Evolutionary conservation across 2,888 invertebrate species (phyloP), one percentile per base, ranked within the genome.

Genomic region (Heliconius erato): DNA sequence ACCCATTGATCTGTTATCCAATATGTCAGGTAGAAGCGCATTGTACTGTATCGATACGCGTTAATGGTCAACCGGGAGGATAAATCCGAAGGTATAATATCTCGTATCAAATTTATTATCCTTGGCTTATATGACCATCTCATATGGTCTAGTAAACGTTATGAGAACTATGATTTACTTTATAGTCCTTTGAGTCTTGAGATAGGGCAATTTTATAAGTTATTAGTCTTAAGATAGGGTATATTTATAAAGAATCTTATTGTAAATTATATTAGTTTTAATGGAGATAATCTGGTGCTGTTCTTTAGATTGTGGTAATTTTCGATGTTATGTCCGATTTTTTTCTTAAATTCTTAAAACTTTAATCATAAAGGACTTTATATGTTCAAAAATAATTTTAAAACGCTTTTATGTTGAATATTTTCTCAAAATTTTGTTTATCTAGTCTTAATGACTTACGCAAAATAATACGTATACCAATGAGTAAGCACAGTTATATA

Each of bases 81-180:
- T 76, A 76, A 63, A 35, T 63, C 35, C 63, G 35, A 76, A 40
- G 63, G 32, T 23, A 59, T 74, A 59, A 35, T 14, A n/a, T 76
- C n/a, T n/a, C 76, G 35, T 76, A 63, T 63, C 76, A 35, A 76
- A 76, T 76, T 32, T 59, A n/a, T 49, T 63, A 76, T 63, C 40
- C 76, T 76, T 63, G 76, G 32, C 14, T 59, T 40, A 40, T 63
- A 63, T 63, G 35, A 76, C 63, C 32, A 59, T 32, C 74, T 76
- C 35, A 63, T 63, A 76, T 76, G 76, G 76, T 76, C 76, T 26
- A 40, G 35, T 59, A 26, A 26, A 63, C n/a, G 23, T 23, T 19
- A 74, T 72, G 40, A 72, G 40, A n/a, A 32, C 12, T 63, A 32
- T 0, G 23, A 23, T 54, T 59, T 32, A 59, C 59, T 32, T 49